phyloP scores from a whole-genome alignment of 2,797 vertebrate genomes.

The Apodemus agrarius region DNA sequence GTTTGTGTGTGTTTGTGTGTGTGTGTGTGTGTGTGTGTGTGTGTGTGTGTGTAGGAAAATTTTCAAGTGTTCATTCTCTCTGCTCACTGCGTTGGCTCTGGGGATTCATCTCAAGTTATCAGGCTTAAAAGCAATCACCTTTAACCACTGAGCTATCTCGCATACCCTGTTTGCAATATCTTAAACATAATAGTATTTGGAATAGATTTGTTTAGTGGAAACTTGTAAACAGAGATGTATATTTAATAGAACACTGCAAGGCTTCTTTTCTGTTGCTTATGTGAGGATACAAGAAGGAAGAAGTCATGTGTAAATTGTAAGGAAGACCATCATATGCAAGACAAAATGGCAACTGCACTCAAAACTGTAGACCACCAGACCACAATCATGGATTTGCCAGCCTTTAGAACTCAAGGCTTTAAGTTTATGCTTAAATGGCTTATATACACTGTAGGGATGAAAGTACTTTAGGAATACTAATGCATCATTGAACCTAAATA shows the following conservation, averaged over 20 bases:
- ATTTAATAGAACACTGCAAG: not conserved
- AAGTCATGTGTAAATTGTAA: not conserved
- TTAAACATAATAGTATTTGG: constrained; percentile 15
- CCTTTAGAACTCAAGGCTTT: not conserved
- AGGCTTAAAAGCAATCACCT: not conserved
- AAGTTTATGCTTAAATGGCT: not conserved
- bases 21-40: not conserved
- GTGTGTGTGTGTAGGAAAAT: not conserved
- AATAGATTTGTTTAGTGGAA: not conserved
- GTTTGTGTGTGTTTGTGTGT: not conserved
- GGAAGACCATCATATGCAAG: not conserved
- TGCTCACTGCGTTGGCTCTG: not conserved
- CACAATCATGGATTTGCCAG: not conserved
- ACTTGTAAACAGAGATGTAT: not conserved
- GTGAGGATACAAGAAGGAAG: not conserved
- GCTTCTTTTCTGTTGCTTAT: not conserved
- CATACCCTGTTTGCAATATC: not conserved
- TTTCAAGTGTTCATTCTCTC: not conserved
- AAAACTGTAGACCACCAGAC: not conserved
- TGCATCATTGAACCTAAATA: not conserved
- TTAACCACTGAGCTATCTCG: not conserved
- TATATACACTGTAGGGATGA: not conserved
- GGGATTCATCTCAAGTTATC: not conserved
- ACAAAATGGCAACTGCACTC: not conserved
- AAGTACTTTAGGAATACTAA: not conserved